Base-by-base conservation (phyloP, 2,888 invertebrate species). In the Falcaria lacertinaria region DNA sequence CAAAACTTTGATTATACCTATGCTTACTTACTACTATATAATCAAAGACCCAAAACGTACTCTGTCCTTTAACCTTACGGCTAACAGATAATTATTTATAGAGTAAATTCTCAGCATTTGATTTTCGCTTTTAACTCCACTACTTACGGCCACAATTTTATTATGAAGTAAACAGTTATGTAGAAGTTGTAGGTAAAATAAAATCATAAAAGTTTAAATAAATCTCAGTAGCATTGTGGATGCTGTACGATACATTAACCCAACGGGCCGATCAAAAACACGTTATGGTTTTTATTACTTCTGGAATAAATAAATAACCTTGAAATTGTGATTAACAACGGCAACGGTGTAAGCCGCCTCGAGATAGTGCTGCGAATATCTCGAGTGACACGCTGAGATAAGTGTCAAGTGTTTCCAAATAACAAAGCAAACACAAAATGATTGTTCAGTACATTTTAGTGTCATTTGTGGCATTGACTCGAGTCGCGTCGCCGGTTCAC, bases 381-480 rank as follows among this genome's bases (percentile, higher is more conserved):
- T 8, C 25, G 3, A 28, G 7, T 28, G 7, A 11, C 11, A 6
- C 14, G 14, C 15, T 25, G 25, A 37, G 37, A 37, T 37, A 37
- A 37, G 22, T 4, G 5, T 6, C 28, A 37, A 37, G 37, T 37
- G 14, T 32, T 33, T 17, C n/a, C n/a, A 15, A 16, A 22, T 33
- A 17, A 16, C 15, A 35, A 15, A 33, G 35, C 28, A 35, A 51
- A 54, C 50, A 52, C 44, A 40, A 41, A 43, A 43, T 33, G 32
- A 6, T 38, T 15, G 34, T n/a, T 16, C 13, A 19, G 11, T 28
- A 28, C 28, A 28, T 11, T 28, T 28, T 28, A 28, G 28, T 28
- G 11, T 28, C 28, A 28, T 11, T 54, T 42, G 43, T 66, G 16
- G 39, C 53, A 51, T 60, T 77, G 41, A 56, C 69, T 36, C 56